A percentile compares a stretch with the other conserved stretches of the same genome.
These are phyloP conservation scores for Euthynnus affinis DNA, from an alignment of 2,797 vertebrate species.

Conservation along the genomic window DNA sequence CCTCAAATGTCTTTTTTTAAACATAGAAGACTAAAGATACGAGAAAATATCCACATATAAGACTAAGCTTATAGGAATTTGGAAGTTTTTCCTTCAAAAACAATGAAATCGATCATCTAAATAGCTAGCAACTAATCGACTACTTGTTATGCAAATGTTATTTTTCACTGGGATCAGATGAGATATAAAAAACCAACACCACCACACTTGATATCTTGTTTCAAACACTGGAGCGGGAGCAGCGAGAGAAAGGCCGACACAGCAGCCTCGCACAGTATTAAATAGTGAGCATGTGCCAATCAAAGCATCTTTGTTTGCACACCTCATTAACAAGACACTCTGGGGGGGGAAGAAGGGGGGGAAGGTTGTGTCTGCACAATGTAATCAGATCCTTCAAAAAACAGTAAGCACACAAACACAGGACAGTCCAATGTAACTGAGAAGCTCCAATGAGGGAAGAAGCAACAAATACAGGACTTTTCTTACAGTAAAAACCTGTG, in stretches of 20 bases:
- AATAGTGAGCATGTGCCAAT: constrained; percentile 14
- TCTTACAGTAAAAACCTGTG: neutral
- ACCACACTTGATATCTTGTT: constrained; percentile 1
- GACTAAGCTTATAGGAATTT: too few relatives aligned
- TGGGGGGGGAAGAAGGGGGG: too few relatives aligned
- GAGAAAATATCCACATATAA: too few relatives aligned
- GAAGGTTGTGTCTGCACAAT: constrained; percentile 31
- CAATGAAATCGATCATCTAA: too few relatives aligned
- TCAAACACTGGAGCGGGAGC: neutral
- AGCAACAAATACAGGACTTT: neutral
- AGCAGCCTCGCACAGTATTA: constrained; percentile 10
- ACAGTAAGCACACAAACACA: constrained; percentile 18
- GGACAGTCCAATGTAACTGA: constrained; percentile 8
- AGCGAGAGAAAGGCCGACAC: neutral
- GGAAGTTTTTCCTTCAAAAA: too few relatives aligned
- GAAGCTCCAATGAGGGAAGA: neutral
- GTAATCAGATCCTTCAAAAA: constrained; percentile 40
- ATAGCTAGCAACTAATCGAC: too few relatives aligned
- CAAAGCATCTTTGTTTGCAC: constrained; percentile 39
- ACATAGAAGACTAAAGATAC: too few relatives aligned
- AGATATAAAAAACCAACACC: neutral
- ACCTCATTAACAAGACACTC: constrained; percentile 36
- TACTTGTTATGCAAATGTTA: neutral
- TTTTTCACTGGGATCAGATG: neutral
- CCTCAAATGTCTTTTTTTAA: too few relatives aligned